Evolutionary conservation across 2,888 invertebrate genomes (phyloP), one percentile per base, ranked within the genome.

Genomic region (Athalia circularis): DNA sequence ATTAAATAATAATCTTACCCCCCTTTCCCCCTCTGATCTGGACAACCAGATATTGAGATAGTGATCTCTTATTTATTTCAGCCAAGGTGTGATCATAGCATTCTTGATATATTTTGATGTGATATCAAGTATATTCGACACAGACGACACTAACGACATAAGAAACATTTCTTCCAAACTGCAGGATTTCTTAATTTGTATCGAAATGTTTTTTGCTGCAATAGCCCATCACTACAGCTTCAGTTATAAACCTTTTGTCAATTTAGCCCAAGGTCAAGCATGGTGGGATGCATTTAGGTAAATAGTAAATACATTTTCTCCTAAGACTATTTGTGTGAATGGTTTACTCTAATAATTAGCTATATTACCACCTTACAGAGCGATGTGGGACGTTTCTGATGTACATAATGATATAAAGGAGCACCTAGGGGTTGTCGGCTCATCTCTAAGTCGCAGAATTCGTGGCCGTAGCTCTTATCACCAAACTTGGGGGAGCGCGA

Each of bases 361-460:
- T 48, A n/a, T 50, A 7, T 67, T n/a, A 48, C 11, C 4, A 11
- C 48, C 48, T 85, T 83, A 4, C 77, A 90, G 90, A 79, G 96
- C 97, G 15, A 98, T 98, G 97, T 97, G 97, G 95, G 98, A 99
- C 89, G 95, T 99, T n/a, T 97, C 97, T 0, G 99, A 99, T 90
- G 97, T 99, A 61, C 96, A 96, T 83, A 94, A 95, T 80, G 98
- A 99, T 89, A 96, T 99, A 74, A 94, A 95, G 50, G 98, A 99
- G 88, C 98, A 99, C 89, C 93, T 98, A 78, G 96, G 96, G 13
- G 97, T 97, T 79, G 96, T 98, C 65, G 94, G 97, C 93, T 95
- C 95, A 85, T 94, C 96, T 13, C 93, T 96, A 82, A 96, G 95
- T 87, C 93, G 96, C 64, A 92, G 95, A 81, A 93, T 96, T 82